phyloP scores from a whole-genome alignment of 1,140 invertebrate species.

The Zaprionus africanus region DNA sequence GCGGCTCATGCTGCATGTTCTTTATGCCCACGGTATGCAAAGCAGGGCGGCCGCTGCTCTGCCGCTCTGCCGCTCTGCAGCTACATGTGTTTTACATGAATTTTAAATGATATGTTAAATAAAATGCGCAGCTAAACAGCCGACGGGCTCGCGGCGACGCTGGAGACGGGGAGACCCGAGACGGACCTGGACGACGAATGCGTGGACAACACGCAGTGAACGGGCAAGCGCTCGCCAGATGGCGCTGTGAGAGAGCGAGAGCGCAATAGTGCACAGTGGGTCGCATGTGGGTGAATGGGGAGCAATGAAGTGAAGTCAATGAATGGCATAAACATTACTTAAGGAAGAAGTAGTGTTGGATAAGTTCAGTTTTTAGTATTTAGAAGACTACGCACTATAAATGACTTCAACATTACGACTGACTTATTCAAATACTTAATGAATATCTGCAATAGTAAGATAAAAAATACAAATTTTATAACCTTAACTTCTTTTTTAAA shows the following conservation, averaged over 20 bases:
- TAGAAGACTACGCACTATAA: too few relatives aligned
- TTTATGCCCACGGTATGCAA: slow-evolving; percentile 81
- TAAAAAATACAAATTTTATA: too few relatives aligned
- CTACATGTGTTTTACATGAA: slow-evolving; percentile 83
- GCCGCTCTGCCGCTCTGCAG: slow-evolving; percentile 24
- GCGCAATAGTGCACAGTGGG: slow-evolving; percentile 24
- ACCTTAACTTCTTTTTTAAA: too few relatives aligned
- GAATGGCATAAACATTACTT: too few relatives aligned
- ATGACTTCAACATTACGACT: too few relatives aligned
- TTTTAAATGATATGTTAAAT: slow-evolving; percentile 84
- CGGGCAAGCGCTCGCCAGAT: slow-evolving; percentile 5
- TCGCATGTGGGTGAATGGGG: background rate
- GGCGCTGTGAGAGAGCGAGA: slow-evolving; percentile 18
- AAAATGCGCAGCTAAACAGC: slow-evolving; percentile 82
- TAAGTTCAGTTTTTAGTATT: too few relatives aligned
- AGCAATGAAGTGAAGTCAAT: background rate
- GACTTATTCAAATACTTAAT: too few relatives aligned
- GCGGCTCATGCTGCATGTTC: slow-evolving; percentile 46
- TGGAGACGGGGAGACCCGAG: slow-evolving; percentile 5
- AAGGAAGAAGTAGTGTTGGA: too few relatives aligned
- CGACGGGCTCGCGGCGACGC: slow-evolving; percentile 45
- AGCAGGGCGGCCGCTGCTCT: slow-evolving; percentile 53
- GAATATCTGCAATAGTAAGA: too few relatives aligned
- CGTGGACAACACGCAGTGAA: slow-evolving; percentile 45
- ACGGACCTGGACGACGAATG: slow-evolving; percentile 38